Evolutionary conservation across 2,113 vertebrate species (phyloP).

Genomic region (Menura novaehollandiae): DNA sequence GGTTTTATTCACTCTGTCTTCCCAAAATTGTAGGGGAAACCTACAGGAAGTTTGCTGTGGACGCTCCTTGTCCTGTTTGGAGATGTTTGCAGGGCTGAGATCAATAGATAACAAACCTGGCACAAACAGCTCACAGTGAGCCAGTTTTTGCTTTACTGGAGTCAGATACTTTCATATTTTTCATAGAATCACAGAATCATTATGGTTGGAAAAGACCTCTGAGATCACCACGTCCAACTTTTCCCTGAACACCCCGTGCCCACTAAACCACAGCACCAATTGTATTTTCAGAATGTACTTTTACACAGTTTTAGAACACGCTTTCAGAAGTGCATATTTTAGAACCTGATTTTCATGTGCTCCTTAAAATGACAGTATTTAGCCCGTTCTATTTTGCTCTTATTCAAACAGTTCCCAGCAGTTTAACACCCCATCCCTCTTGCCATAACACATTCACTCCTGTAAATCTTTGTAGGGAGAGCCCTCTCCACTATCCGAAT

Average conservation of each 20-base stretch:
- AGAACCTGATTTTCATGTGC: background rate
- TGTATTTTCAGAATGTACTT: background rate
- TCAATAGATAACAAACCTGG: background rate
- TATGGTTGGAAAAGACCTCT: background rate
- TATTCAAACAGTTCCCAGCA: background rate
- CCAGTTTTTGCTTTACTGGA: background rate
- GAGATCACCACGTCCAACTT: background rate
- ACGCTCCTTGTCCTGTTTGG: background rate
- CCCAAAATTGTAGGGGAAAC: background rate
- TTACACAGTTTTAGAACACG: background rate
- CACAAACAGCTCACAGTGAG: background rate
- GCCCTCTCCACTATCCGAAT: background rate
- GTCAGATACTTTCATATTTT: background rate
- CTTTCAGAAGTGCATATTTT: background rate
- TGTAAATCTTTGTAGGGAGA: background rate
- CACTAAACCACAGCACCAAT: background rate
- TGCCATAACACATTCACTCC: background rate
- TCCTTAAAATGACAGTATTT: background rate
- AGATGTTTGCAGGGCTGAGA: background rate
- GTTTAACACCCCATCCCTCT: background rate
- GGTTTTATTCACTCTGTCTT: background rate
- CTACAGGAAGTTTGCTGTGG: background rate
- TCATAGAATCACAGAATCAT: background rate
- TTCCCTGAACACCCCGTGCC: rapidly evolving
- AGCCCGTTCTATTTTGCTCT: background rate